phyloP scores from a whole-genome alignment of 1,140 invertebrate species.

The Ostrea edulis region DNA sequence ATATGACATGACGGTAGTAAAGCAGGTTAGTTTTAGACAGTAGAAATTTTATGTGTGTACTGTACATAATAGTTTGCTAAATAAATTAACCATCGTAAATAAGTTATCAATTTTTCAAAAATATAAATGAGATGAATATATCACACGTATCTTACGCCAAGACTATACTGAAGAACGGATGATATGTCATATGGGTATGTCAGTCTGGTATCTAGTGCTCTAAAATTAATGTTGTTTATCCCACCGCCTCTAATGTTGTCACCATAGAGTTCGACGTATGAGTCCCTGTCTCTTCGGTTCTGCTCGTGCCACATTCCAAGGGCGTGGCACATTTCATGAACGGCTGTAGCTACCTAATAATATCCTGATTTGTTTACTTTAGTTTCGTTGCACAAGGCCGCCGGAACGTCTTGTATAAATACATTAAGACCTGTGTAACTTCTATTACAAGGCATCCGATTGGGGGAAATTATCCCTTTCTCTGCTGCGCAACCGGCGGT shows the following conservation, averaged over 20 bases:
- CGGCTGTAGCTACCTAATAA: conserved; percentile 11
- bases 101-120: too few species aligned
- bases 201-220: not conserved
- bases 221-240: conserved; percentile 30
- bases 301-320: conserved; percentile 42
- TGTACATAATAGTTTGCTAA: too few species aligned
- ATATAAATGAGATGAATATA: too few species aligned
- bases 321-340: conserved; percentile 48
- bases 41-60: too few species aligned
- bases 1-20: too few species aligned
- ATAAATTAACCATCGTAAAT: too few species aligned
- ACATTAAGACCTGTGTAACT: too few species aligned
- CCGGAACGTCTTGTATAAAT: too few species aligned
- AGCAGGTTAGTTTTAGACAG: not conserved
- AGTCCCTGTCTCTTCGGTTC: conserved; percentile 34
- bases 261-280: not conserved
- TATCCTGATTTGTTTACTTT: not conserved
- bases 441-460: too few species aligned
- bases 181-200: conserved; percentile 37
- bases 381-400: too few species aligned
- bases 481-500: too few species aligned
- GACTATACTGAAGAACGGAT: conserved; percentile 40
- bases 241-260: conserved; percentile 25
- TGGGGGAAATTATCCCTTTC: too few species aligned
- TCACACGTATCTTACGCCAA: conserved; percentile 26